Evolutionary conservation across 2,797 vertebrate genomes (phyloP).

Genomic region (Anas bahamensis): DNA sequence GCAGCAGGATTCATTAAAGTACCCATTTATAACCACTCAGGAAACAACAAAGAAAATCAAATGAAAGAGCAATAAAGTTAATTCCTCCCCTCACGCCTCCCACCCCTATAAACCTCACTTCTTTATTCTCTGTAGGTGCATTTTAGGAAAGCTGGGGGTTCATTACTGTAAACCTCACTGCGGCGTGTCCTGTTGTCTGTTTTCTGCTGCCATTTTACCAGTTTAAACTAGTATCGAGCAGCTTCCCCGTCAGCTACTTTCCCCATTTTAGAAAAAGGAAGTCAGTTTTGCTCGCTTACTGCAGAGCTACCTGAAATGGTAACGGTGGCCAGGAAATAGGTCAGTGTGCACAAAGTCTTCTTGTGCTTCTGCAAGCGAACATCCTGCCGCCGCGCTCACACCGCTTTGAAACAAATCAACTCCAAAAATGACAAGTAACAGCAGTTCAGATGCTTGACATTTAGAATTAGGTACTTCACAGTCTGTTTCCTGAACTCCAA

Average conservation of each 20-base stretch:
- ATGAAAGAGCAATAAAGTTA: neutral
- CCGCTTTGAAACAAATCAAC: neutral
- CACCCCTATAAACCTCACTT: neutral
- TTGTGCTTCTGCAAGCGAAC: slow-evolving; percentile 30
- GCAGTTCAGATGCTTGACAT: neutral
- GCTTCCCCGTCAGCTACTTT: slow-evolving; percentile 6
- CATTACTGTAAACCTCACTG: neutral
- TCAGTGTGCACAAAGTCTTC: neutral
- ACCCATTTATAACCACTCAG: neutral
- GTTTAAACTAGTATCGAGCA: neutral
- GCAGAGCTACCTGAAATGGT: slow-evolving; percentile 72
- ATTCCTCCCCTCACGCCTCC: neutral
- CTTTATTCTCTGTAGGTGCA: neutral
- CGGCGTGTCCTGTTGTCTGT: rapidly evolving
- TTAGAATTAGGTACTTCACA: neutral
- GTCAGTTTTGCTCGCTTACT: neutral
- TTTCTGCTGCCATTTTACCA: neutral
- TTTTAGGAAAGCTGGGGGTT: neutral
- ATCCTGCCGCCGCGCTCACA: slow-evolving; percentile 5
- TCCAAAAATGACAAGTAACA: neutral
- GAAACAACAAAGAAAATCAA: neutral
- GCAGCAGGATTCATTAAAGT: neutral
- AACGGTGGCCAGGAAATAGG: slow-evolving; percentile 72
- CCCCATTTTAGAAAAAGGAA: slow-evolving; percentile 71
- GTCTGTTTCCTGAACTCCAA: neutral